phyloP scores from a whole-genome alignment of 2,797 vertebrate species.

The Onychomys arenicola region DNA sequence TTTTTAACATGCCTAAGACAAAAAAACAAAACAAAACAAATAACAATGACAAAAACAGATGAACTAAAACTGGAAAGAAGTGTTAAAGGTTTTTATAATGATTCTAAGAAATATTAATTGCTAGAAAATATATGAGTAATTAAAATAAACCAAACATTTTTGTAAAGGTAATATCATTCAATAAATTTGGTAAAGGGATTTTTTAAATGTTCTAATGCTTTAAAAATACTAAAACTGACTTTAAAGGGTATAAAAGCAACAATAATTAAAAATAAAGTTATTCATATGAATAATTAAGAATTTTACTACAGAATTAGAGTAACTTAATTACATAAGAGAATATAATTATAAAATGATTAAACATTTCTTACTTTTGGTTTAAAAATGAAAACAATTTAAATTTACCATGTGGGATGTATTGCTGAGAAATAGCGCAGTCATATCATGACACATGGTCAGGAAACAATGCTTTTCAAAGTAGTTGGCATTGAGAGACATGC shows the following conservation, averaged over 20 bases:
- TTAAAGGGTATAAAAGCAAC: background rate
- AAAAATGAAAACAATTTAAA: background rate
- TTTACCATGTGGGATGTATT: background rate
- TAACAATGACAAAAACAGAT: background rate
- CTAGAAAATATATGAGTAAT: constrained; percentile 3
- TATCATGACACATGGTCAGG: background rate
- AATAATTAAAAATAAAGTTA: background rate
- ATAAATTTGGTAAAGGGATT: background rate
- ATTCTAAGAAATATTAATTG: background rate
- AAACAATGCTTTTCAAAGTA: background rate
- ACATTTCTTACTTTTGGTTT: background rate
- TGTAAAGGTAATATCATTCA: background rate
- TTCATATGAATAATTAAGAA: background rate
- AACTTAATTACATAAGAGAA: background rate
- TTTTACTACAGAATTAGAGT: background rate
- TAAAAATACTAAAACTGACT: background rate
- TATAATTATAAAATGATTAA: background rate
- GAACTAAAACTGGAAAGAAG: constrained; percentile 3
- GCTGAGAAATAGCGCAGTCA: background rate
- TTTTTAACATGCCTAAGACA: constrained; percentile 6
- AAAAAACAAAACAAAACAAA: background rate
- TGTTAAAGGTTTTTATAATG: background rate
- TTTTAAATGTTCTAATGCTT: background rate
- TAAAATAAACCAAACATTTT: constrained; percentile 23
- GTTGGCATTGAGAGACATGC: background rate